A percentile compares a stretch with the other conserved stretches of the same genome.
Evolutionary conservation across 2,797 vertebrate species (phyloP).

Genomic region (Bufotes viridis): DNA sequence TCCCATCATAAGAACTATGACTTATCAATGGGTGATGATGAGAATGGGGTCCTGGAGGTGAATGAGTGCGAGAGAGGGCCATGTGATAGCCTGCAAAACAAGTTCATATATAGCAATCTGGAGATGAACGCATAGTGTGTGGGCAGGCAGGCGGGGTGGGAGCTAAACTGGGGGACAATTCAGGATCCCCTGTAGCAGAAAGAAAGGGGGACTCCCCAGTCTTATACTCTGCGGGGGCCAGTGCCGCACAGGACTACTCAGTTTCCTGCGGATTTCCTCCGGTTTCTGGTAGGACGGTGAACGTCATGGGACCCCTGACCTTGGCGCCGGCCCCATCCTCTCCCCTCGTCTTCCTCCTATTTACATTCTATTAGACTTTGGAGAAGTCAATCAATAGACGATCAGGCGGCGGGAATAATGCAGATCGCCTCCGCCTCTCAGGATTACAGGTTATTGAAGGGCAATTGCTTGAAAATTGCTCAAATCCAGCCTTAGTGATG

Average conservation of each 20-base stretch:
- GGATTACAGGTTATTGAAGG: slow-evolving; percentile 64
- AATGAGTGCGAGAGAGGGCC: no score
- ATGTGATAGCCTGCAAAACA: no score
- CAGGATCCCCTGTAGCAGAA: no score
- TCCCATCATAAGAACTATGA: no score
- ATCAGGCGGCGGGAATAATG: slow-evolving; percentile 54
- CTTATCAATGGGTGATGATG: no score
- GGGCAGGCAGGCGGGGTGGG: no score
- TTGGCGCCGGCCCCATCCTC: neutral
- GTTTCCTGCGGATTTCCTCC: neutral
- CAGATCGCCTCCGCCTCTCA: slow-evolving; percentile 34
- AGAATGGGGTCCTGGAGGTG: no score
- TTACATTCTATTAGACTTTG: slow-evolving; percentile 62
- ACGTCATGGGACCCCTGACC: slow-evolving; percentile 31
- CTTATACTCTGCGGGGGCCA: no score
- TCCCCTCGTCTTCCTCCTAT: slow-evolving; percentile 17
- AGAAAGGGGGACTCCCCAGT: no score
- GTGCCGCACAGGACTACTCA: neutral
- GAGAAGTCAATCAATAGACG: slow-evolving; percentile 69
- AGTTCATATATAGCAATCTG: no score
- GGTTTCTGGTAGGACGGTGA: neutral
- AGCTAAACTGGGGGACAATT: no score
- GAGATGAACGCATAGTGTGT: no score
- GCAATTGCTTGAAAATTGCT: slow-evolving; percentile 64
- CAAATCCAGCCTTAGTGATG: slow-evolving; percentile 67